These are phyloP conservation scores for Tachypleus tridentatus DNA, from an alignment of 1,140 invertebrate genomes.

Conservation along the genomic window DNA sequence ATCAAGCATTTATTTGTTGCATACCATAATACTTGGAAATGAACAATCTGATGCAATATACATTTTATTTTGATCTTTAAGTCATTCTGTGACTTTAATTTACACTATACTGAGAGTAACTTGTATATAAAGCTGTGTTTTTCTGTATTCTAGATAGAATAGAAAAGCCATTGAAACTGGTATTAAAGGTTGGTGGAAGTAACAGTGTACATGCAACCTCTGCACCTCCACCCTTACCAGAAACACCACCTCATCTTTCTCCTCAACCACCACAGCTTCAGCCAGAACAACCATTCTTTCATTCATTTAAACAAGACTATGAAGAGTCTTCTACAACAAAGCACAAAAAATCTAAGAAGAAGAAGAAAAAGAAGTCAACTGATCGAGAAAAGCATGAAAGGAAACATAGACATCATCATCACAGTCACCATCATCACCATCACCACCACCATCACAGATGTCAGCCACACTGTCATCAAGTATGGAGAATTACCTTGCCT, in stretches of 20 bases:
- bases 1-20: no score
- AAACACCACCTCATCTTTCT: slow-evolving; percentile 6
- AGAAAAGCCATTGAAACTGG: slow-evolving; percentile 53
- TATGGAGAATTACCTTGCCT: not conserved
- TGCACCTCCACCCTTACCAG: slow-evolving; percentile 6
- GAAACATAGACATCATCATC: slow-evolving; percentile 52
- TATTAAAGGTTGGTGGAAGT: slow-evolving; percentile 62
- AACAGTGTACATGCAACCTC: slow-evolving; percentile 12
- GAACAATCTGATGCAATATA: no score
- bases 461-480: not conserved
- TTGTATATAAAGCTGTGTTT: not conserved
- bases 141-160: slow-evolving; percentile 10
- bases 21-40: no score
- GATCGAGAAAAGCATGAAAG: slow-evolving; percentile 48
- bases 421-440: slow-evolving; percentile 37
- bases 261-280: slow-evolving; percentile 6
- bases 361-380: slow-evolving; percentile 54
- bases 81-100: no score
- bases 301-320: not conserved
- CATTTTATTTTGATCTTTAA: no score
- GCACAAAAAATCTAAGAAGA: slow-evolving; percentile 43
- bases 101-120: no score
- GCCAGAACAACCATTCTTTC: not conserved
- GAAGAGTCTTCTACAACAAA: slow-evolving; percentile 7
- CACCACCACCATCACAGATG: slow-evolving; percentile 37